Evolutionary conservation across 2,113 vertebrate species (phyloP), one percentile per base, ranked within the genome.

Genomic region (Sphaerodactylus townsendi): DNA sequence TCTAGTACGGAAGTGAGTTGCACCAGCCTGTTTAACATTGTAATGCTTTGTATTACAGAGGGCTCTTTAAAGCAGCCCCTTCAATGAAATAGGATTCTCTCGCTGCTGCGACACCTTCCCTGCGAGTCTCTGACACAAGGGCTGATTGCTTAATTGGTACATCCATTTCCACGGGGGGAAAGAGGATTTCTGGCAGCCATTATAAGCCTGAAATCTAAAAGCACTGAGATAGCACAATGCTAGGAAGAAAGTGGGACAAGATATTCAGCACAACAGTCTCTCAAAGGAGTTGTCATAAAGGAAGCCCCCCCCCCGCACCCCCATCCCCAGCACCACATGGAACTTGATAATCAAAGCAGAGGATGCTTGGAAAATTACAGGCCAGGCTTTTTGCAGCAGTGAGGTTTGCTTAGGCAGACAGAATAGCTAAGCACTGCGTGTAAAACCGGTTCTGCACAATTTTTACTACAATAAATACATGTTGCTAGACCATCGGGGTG

Each of bases 41-140:
- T 17, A 25, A 41, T 79, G 70, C 14, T 80, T 79, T 48, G 1
- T 50, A 48, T 7, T 85, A 77, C 77, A 44, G 23, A n/a, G 64
- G 81, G 17, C 41, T 39, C 84, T 73, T 85, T 83, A 78, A 88
- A 89, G 65, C 50, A 81, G 28, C 73, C 66, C 72, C 80, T 78
- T 0, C 2, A 72, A 30, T 19, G 68, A 79, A 72, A 70, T n/a
- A 39, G 62, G n/a, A 35, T 84, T 71, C 1, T 2, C 59, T 15
- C 48, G 50, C 71, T 23, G 23, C 25, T 25, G 28, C 1, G 10
- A 59, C 23, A 74, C n/a, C 72, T 23, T 44, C 28, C 25, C 0
- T 71, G 59, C 17, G 28, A 1, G 0, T 0, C 65, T 71, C 75
- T 0, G 23, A 0, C n/a, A 35, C 0, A 4, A 41, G 76, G 33